These are phyloP conservation scores for Hirtodrosophila alboralis DNA, from an alignment of 2,888 invertebrate genomes.

Conservation along the genomic window DNA sequence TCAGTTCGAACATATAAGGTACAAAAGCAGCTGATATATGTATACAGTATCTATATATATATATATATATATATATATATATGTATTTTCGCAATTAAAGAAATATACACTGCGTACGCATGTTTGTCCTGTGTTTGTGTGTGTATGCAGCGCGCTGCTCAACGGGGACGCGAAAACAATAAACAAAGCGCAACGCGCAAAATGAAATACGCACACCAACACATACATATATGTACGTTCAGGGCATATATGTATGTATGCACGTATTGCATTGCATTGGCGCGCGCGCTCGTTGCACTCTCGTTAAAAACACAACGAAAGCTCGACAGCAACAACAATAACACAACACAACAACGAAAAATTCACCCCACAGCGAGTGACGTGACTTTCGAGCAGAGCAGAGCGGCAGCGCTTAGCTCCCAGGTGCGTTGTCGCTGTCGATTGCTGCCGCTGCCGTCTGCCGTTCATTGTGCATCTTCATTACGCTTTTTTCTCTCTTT, in stretches of 20 bases:
- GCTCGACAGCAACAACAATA: conserved; percentile 25
- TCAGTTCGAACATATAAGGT: too few species aligned
- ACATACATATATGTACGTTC: conserved; percentile 2
- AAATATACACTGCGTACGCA: conserved; percentile 6
- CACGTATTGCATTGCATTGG: conserved; percentile 34
- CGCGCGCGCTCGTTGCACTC: conserved; percentile 65
- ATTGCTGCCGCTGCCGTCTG: too few species aligned
- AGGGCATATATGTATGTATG: not conserved
- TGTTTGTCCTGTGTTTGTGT: conserved; percentile 5
- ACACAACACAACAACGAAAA: too few species aligned
- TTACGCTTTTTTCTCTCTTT: too few species aligned
- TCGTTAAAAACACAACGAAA: conserved; percentile 17
- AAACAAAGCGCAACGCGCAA: conserved; percentile 46
- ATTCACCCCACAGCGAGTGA: conserved; percentile 50
- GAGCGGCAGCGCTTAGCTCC: conserved; percentile 20
- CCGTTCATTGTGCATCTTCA: conserved; percentile 35
- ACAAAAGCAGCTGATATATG: too few species aligned
- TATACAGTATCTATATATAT: not conserved
- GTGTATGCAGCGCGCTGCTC: conserved; percentile 10
- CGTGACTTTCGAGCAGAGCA: conserved; percentile 61
- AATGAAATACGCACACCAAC: conserved; percentile 41
- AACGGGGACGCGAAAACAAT: conserved; percentile 48
- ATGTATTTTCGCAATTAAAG: too few species aligned
- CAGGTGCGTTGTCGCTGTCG: conserved; percentile 50
- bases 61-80: conserved; percentile 5